Evolutionary conservation across 2,797 vertebrate genomes (phyloP), one percentile per base, ranked within the genome.

Genomic region (Phrynocephalus forsythii): DNA sequence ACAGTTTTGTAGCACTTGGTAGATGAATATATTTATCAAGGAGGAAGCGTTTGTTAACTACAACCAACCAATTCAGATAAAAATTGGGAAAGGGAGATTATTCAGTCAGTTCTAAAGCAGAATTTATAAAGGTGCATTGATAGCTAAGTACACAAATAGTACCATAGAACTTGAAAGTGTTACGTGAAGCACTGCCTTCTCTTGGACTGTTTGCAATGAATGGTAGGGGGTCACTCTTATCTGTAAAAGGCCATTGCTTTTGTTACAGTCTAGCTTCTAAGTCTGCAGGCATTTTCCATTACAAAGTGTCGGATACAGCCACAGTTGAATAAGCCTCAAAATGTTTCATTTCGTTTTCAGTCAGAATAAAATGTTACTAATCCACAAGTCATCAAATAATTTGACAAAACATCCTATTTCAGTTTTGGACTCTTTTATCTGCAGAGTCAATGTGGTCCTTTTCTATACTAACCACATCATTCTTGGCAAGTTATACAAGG

Each of bases 331-430:
- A 16, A 82, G 5, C 1, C 52, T 33, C 15, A 79, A 20, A 44
- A 3, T 67, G 66, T 6, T 13, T 0, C 84, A 26, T 75, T 83
- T 30, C 56, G 0, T 0, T 83, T 91, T 52, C 0, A 67, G 38
- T 79, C 67, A 0, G 3, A 87, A 90, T 68, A 91, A 6, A 52
- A 8, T 28, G 72, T 77, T 89, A 6, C 30, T 86, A 73, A 84
- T 44, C 10, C 48, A 77, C 28, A 86, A 80, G 26, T 66, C 80
- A 30, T 24, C 87, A 15, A 84, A 82, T 66, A 56, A 88, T 30
- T 3, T 76, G 86, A 50, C 28, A 33, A 87, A 87, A 52, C 24
- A 9, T 76, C 67, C n/a, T 24, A 38, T 63, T 82, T 67, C 63
- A 38, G 30, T 52, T 15, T 38, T 87, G 68, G 72, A 28, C n/a